Conservation (phyloP, 2,888 invertebrate genomes). For the Parnassius orleans region DNA sequence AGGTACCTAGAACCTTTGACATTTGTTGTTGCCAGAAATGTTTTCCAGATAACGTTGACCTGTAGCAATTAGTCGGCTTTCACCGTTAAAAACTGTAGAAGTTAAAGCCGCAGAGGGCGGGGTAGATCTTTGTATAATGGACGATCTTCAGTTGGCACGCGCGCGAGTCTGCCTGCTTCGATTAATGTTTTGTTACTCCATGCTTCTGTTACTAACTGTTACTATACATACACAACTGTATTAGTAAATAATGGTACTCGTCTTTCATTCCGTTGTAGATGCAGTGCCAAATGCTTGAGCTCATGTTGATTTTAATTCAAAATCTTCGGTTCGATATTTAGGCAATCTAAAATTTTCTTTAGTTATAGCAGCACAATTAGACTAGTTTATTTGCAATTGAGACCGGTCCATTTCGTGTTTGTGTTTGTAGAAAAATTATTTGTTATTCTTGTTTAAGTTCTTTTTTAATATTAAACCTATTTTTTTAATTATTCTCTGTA, state of each 20-base stretch:
- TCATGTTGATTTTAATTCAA: constrained; percentile 41
- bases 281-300: constrained; percentile 49
- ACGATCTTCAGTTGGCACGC: constrained; percentile 49
- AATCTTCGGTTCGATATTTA: constrained; percentile 22
- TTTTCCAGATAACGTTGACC: constrained; percentile 47
- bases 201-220: constrained; percentile 52
- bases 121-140: constrained; percentile 47
- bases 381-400: background rate
- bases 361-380: background rate
- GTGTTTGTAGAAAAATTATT: too few relatives aligned
- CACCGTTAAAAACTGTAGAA: constrained; percentile 34
- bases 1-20: constrained; percentile 56
- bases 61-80: constrained; percentile 52
- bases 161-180: constrained; percentile 48
- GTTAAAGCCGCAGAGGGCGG: constrained; percentile 40
- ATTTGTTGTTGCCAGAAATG: constrained; percentile 49
- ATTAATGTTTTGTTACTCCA: constrained; percentile 62
- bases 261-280: constrained; percentile 46
- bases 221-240: constrained; percentile 40
- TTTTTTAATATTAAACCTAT: too few relatives aligned
- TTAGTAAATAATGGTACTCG: constrained; percentile 51
- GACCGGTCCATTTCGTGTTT: too few relatives aligned
- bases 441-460: too few relatives aligned
- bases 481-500: too few relatives aligned
- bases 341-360: background rate